Evolutionary conservation across 2,113 vertebrate genomes (phyloP), one percentile per base, ranked within the genome.

Genomic region (Amblyornis subalaris): DNA sequence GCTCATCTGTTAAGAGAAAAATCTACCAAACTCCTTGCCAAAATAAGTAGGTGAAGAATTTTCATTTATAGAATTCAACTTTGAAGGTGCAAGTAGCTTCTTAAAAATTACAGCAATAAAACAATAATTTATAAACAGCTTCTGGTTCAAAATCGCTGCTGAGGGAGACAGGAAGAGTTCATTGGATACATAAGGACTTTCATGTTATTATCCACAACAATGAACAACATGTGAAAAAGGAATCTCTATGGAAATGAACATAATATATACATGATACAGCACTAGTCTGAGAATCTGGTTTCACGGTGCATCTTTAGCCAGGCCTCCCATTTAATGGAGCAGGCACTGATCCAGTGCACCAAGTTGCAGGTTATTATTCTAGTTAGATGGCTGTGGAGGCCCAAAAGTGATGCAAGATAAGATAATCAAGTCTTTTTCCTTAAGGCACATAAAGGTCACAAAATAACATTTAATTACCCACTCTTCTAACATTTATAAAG

Each of bases 371-470:
- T 74, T 71, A 74, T 74, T 93, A 38, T 80, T 93, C 60, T 24
- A 90, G 29, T 80, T 75, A 90, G n/a, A 65, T 54, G 69, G 60
- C 14, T 93, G 38, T 0, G 3, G 72, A 86, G 79, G 61, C 88
- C 86, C 83, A 88, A 77, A 93, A 97, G 91, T 69, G 69, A 94
- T 8, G 1, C 0, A 23, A 95, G 70, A 93, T 42, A 91, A 94
- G 74, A 95, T 50, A 91, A 95, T 91, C 36, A 14, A n/a, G 44
- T 81, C 79, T 88, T 55, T 88, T 80, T 95, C 93, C 94, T 97
- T 97, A 81, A 95, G 90, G 88, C 82, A 93, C 88, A 86, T 88
- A 95, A 97, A 97, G 90, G 93, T 96, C 94, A 95, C 60, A 94
- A 94, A 96, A 90, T 94, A 95, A 95, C 93, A 95, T 93, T 91